A percentile compares a stretch with the other conserved stretches of the same genome.
These are phyloP conservation scores for Monochamus saltuarius DNA, from an alignment of 1,140 invertebrate species.

Conservation along the genomic window DNA sequence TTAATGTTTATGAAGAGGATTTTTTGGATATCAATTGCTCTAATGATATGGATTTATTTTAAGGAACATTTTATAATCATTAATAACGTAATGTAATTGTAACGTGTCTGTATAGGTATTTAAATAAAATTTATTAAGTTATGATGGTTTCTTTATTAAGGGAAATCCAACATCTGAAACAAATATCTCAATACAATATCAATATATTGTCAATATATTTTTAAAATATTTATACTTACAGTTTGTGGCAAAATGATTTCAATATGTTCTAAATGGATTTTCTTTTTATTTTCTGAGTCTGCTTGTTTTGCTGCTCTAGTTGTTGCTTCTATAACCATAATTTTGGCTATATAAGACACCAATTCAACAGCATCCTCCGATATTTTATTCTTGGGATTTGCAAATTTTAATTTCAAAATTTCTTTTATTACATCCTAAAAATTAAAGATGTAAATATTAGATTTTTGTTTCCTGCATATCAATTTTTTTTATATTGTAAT, in stretches of 20 bases:
- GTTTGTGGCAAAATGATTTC: constrained; percentile 42
- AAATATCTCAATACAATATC: constrained; percentile 1
- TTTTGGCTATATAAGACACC: constrained; percentile 54
- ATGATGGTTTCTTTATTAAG: constrained; percentile 10
- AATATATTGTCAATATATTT: background rate
- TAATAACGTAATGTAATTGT: constrained; percentile 6
- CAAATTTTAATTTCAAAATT: constrained; percentile 44
- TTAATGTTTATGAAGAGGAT: constrained; percentile 64
- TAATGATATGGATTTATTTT: constrained; percentile 75
- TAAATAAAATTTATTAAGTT: constrained; percentile 2
- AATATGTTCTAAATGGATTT: constrained; percentile 36
- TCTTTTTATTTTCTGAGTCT: constrained; percentile 47
- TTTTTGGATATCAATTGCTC: constrained; percentile 68
- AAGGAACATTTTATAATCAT: constrained; percentile 15
- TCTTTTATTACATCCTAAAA: constrained; percentile 48
- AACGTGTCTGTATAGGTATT: constrained; percentile 7
- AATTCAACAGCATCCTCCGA: constrained; percentile 46
- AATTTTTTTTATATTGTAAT: too few species aligned
- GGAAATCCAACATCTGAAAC: constrained; percentile 41
- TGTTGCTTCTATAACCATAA: constrained; percentile 55
- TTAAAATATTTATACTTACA: constrained; percentile 23
- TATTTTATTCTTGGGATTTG: constrained; percentile 49
- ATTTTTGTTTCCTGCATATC: too few species aligned
- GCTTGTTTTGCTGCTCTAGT: constrained; percentile 54
- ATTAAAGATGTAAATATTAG: background rate